Conservation (phyloP, 37 sponge, comb jelly and placozoan species). For the Agelas oroides region DNA sequence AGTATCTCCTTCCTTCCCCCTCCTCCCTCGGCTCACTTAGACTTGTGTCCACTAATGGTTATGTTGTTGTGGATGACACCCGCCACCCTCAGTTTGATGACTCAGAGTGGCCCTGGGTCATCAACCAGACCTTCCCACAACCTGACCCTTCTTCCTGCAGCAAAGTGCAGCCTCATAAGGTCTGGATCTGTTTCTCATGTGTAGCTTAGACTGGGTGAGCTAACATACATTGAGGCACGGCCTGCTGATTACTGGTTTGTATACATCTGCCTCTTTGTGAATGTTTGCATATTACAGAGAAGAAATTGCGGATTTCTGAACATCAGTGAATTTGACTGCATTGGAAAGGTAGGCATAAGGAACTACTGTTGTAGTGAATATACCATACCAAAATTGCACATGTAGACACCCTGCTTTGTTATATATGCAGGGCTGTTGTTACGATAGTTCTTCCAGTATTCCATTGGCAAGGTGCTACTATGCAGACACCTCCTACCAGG, state of each 20-base stretch:
- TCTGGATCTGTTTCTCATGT: not conserved
- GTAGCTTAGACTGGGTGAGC: too few species aligned
- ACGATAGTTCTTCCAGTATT: not conserved
- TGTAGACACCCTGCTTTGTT: too few species aligned
- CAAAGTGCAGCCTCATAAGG: slow-evolving; percentile 11
- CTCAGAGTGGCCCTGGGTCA: slow-evolving; percentile 70
- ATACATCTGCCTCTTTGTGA: too few species aligned
- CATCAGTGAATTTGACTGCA: slow-evolving; percentile 54
- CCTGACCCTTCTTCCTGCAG: slow-evolving; percentile 30
- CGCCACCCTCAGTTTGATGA: slow-evolving; percentile 60
- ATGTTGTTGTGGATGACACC: slow-evolving; percentile 76
- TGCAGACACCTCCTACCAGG: slow-evolving; percentile 28
- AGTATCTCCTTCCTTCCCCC: too few species aligned
- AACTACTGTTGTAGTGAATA: not conserved
- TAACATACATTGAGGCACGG: too few species aligned
- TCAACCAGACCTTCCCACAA: not conserved
- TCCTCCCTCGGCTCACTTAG: slow-evolving; percentile 11
- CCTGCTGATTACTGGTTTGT: too few species aligned
- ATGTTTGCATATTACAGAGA: slow-evolving; percentile 13
- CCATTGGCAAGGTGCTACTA: slow-evolving; percentile 54
- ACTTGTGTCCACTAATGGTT: slow-evolving; percentile 62
- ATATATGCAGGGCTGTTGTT: slow-evolving; percentile 58
- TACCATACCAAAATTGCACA: too few species aligned
- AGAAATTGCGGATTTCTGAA: slow-evolving; percentile 53
- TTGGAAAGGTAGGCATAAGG: not conserved